Evolutionary conservation across 92 coral and sea anemone species (phyloP), one percentile per base, ranked within the genome.

Genomic region (Scolanthus callimorphus): DNA sequence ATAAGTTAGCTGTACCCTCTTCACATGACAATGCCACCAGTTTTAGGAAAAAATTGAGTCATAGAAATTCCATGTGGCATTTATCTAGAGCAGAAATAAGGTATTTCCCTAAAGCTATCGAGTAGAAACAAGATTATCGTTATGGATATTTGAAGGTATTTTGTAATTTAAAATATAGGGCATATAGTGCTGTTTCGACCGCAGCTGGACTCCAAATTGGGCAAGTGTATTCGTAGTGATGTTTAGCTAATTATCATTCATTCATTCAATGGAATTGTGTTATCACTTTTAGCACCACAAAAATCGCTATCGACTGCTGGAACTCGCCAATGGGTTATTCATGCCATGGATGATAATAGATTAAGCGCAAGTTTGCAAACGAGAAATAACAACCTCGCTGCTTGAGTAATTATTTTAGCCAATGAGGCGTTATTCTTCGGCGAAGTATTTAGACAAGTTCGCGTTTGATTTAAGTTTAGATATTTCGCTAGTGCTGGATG

Each of bases 241-340:
- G 73, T 39, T 55, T 45, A 61, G 15, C 50, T 59, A 68, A 68
- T 68, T 55, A 68, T 51, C 44, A 39, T 22, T 45, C 31, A 19
- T 28, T 31, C 27, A 19, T 19, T 46, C 60, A 46, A 24, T 43
- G 34, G 53, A 51, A 27, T 68, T 68, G 75, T 68, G 55, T 15
- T 68, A 26, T 38, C 41, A 29, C 4, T 52, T 17, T 46, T 57
- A 30, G 55, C 55, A 63, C 75, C 41, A 63, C 44, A 44, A 55
- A 54, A 38, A 59, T 55, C 51, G 21, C 23, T 44, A 25, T 43
- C 34, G 52, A 52, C 55, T 54, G 52, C 57, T 19, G 28, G 28
- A 49, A 15, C 13, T 11, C 63, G 20, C 57, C 57, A 63, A 68
- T 68, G 75, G 28, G 75, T 55, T 55, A 68, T 68, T 68, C 39